Conservation (phyloP, 2,797 vertebrate species). For the Oreortyx pictus region DNA sequence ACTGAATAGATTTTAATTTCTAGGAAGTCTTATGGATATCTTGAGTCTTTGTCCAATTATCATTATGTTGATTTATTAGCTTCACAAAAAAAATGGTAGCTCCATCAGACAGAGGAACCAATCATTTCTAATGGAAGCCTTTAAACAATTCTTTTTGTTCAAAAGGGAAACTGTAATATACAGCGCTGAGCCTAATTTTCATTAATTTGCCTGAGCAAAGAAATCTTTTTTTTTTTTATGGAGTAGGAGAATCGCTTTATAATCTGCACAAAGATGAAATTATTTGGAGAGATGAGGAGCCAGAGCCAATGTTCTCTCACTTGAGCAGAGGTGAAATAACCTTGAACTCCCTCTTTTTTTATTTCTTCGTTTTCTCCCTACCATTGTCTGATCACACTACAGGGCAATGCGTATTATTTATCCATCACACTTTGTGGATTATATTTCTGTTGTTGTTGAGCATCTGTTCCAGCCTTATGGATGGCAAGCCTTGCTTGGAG, state of each 20-base stretch:
- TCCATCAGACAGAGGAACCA: not conserved
- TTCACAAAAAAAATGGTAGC: not conserved
- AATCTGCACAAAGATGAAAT: not conserved
- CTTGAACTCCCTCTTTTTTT: not conserved
- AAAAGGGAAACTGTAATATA: not conserved
- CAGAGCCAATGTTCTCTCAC: not conserved
- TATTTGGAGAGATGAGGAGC: not conserved
- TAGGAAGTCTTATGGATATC: constrained; percentile 1
- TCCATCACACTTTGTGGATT: not conserved
- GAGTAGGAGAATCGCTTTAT: not conserved
- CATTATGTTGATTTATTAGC: constrained; percentile 13
- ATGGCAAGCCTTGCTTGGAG: not conserved
- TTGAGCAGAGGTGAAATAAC: not conserved
- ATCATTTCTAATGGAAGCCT: constrained; percentile 9
- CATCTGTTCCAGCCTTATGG: not conserved
- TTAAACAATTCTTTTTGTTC: not conserved
- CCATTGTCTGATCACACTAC: rapidly evolving
- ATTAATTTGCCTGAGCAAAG: not conserved
- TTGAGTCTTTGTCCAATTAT: constrained; percentile 10
- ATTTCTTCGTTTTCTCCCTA: not conserved
- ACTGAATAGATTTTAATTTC: constrained; percentile 13
- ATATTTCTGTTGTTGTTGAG: not conserved
- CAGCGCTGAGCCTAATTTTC: not conserved
- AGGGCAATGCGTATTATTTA: rapidly evolving
- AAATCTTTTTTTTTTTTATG: not conserved